phyloP scores from a whole-genome alignment of 2,797 vertebrate species.

The Oreochromis mossambicus region DNA sequence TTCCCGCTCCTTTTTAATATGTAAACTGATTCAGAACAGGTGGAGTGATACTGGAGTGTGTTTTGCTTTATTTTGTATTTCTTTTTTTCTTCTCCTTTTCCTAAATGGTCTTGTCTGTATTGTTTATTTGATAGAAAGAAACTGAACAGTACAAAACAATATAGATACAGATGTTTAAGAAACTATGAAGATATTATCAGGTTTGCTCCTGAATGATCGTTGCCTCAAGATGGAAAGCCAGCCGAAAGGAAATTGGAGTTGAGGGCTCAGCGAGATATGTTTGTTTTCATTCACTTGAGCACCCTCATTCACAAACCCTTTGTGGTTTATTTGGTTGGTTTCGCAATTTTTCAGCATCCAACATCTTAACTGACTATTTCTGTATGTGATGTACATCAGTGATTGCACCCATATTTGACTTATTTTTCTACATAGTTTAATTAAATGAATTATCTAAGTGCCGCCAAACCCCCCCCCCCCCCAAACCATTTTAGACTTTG shows the following conservation, averaged over 20 bases:
- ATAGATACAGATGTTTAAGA: background rate
- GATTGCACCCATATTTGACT: background rate
- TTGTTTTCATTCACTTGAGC: slow-evolving; percentile 30
- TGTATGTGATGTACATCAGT: background rate
- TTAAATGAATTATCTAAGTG: background rate
- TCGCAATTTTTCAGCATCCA: background rate
- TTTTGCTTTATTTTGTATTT: background rate
- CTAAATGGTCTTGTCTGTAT: background rate
- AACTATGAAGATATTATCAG: background rate
- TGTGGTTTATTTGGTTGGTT: background rate
- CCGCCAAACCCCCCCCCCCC: too few species aligned
- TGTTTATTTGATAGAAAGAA: background rate
- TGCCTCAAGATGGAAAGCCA: background rate
- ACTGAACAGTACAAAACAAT: background rate
- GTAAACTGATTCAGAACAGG: background rate
- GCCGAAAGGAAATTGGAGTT: slow-evolving; percentile 37
- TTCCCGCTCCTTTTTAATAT: background rate
- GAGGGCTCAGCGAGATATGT: background rate
- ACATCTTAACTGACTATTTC: background rate
- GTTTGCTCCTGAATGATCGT: background rate
- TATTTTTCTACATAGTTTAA: background rate
- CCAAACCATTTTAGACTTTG: too few species aligned
- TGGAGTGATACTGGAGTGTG: background rate
- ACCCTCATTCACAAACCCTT: background rate
- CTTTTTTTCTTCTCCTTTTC: rapidly evolving